Percentiles rank a stretch among this genome's conserved stretches.
phyloP scores from a whole-genome alignment of 2,797 vertebrate species.

The Diplodus puntazzo region DNA sequence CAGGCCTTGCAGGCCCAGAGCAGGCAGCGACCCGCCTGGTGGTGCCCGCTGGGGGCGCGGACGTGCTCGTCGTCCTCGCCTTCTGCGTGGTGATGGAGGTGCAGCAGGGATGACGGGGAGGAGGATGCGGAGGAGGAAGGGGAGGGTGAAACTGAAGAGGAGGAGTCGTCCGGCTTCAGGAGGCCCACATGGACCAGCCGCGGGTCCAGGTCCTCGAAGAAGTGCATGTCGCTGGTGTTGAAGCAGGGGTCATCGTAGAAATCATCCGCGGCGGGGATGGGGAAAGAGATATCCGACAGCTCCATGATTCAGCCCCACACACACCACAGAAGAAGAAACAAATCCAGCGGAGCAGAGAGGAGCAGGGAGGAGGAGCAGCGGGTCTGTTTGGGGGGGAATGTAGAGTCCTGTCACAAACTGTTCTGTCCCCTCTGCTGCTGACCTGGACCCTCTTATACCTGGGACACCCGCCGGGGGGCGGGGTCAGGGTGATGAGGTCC shows the following conservation, averaged over 20 bases:
- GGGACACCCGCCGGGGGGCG: slow-evolving; percentile 47
- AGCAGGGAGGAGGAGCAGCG: not conserved
- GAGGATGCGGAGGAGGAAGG: slow-evolving; percentile 61
- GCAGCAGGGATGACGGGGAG: slow-evolving; percentile 74
- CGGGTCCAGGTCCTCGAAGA: slow-evolving; percentile 97
- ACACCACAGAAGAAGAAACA: not conserved
- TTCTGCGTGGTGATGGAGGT: slow-evolving; percentile 87
- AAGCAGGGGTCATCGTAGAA: slow-evolving; percentile 98
- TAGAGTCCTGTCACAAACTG: slow-evolving; percentile 56
- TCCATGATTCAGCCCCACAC: slow-evolving; percentile 83
- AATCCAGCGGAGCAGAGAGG: slow-evolving; percentile 23
- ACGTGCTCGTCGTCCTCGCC: slow-evolving; percentile 94
- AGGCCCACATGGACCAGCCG: slow-evolving; percentile 93
- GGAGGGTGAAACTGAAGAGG: slow-evolving; percentile 55
- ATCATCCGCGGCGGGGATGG: slow-evolving; percentile 90
- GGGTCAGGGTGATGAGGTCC: slow-evolving; percentile 26
- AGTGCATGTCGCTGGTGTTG: slow-evolving; percentile 96
- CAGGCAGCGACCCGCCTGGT: slow-evolving; percentile 96
- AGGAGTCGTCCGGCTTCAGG: slow-evolving; percentile 87
- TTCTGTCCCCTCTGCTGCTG: slow-evolving; percentile 52
- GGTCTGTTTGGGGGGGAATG: slow-evolving; percentile 42
- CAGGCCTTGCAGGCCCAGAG: slow-evolving; percentile 98
- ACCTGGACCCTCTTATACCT: slow-evolving; percentile 78
- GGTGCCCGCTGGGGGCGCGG: slow-evolving; percentile 90
- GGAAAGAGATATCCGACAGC: slow-evolving; percentile 93